A percentile compares a stretch with the other conserved stretches of the same genome.
These are phyloP conservation scores for Meloidogyne hapla DNA, from an alignment of 1,140 invertebrate genomes.

Conservation along the genomic window DNA sequence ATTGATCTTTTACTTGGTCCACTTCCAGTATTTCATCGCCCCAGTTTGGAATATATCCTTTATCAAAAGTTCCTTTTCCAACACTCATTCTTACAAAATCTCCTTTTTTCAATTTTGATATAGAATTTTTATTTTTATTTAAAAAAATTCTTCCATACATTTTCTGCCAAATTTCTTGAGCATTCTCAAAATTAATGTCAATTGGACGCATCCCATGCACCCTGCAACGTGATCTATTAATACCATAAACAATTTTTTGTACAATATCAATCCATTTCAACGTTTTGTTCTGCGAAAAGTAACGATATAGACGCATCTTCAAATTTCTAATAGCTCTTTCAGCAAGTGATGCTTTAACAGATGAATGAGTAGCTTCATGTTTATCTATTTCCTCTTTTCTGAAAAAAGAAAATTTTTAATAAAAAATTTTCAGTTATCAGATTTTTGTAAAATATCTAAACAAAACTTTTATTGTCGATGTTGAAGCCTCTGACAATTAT, in stretches of 20 bases:
- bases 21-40: conserved; percentile 12
- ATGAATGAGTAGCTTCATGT: background rate
- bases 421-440: too few species aligned
- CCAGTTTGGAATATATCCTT: conserved; percentile 17
- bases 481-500: too few species aligned
- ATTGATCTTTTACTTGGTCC: conserved; percentile 19
- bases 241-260: conserved; percentile 37
- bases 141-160: background rate
- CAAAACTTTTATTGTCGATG: too few species aligned
- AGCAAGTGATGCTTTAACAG: conserved; percentile 39
- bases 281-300: conserved; percentile 33
- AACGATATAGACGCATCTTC: conserved; percentile 35
- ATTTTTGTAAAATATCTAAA: too few species aligned
- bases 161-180: conserved; percentile 17
- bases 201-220: conserved; percentile 34
- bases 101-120: background rate
- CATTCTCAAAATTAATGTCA: conserved; percentile 21
- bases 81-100: conserved; percentile 7
- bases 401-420: too few species aligned
- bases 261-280: conserved; percentile 33
- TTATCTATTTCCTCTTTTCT: conserved; percentile 32
- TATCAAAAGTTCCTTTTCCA: background rate
- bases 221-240: conserved; percentile 26
- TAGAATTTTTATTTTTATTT: background rate
- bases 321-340: conserved; percentile 40